Conservation (phyloP, 2,888 invertebrate species). For the Thymelicus acteon region DNA sequence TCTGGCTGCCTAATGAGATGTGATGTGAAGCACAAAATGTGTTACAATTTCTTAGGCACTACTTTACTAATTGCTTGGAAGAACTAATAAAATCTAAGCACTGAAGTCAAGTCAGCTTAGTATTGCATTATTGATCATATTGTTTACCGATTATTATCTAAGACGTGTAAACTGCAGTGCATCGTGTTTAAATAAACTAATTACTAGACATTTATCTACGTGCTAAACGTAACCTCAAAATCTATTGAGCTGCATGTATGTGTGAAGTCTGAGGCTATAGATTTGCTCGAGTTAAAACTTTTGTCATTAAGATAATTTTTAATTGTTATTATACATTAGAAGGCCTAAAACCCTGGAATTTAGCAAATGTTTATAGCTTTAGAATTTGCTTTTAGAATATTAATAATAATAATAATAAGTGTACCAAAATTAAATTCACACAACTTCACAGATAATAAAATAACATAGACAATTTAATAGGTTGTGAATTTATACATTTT, state of each 20-base stretch:
- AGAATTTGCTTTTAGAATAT: constrained; percentile 49
- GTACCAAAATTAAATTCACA: constrained; percentile 49
- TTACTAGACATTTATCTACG: too few relatives aligned
- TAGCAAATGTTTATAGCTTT: constrained; percentile 35
- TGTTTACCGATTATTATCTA: too few relatives aligned
- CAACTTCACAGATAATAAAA: constrained; percentile 49
- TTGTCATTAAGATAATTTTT: constrained; percentile 1
- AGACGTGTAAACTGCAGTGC: too few relatives aligned
- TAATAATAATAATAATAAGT: constrained; percentile 46
- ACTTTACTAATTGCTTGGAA: too few relatives aligned
- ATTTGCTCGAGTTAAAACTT: background rate
- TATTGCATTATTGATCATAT: too few relatives aligned
- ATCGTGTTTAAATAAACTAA: too few relatives aligned
- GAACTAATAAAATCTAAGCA: too few relatives aligned
- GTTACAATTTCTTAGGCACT: too few relatives aligned
- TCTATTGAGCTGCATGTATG: background rate
- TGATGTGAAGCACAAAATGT: too few relatives aligned
- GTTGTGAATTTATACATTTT: constrained; percentile 85
- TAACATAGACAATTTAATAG: constrained; percentile 80
- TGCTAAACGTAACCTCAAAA: too few relatives aligned
- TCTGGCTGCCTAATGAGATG: too few relatives aligned
- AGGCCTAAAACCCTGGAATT: constrained; percentile 63
- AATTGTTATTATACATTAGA: constrained; percentile 44
- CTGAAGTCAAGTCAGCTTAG: too few relatives aligned
- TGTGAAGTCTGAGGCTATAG: background rate